Evolutionary conservation across 1,140 invertebrate species (phyloP), one percentile per base, ranked within the genome.

Genomic region (Uloborus diversus): DNA sequence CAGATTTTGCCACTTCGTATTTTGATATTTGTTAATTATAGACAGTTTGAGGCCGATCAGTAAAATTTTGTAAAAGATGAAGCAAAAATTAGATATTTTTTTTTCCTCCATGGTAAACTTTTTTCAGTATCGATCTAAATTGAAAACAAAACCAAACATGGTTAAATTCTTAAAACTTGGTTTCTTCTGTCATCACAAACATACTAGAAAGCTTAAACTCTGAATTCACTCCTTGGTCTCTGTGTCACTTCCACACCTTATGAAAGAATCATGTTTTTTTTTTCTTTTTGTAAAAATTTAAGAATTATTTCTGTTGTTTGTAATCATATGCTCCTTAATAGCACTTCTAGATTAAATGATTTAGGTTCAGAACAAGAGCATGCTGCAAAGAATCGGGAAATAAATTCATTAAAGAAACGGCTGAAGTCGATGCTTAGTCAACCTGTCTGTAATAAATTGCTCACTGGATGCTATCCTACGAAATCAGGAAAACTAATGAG

Each of bases 361-460:
- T 23, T 84, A 23, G 84, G 85, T 23, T 83, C 84, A 51, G 70
- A 69, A 2, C 37, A 68, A 23, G 83, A 85, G 59, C 83, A 85
- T 73, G 37, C 79, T n/a, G 37, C 80, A 30, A 82, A 84, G 3
- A 79, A 79, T 27, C 81, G 80, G 5, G 84, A 85, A 85, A 56
- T 85, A 87, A 91, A 82, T 81, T 85, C 1, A 90, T 90, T 85
- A 88, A 89, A 82, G 68, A 87, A 88, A 49, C 88, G 91, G 47
- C 85, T 94, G 5, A 85, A 87, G 4, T 61, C 85, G 3, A 82
- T 94, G 17, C 83, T 94, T 28, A 86, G 88, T 0, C 89, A 90
- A 79, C 90, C 91, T 1, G 82, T 94, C 11, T 91, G 92, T 82
- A 91, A 91, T 0, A 89, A 88, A 85, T 90, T 90, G 1, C 92